Percentiles rank a stretch among this genome's conserved stretches.
phyloP scores from a whole-genome alignment of 1,140 invertebrate genomes.

The Solen grandis region DNA sequence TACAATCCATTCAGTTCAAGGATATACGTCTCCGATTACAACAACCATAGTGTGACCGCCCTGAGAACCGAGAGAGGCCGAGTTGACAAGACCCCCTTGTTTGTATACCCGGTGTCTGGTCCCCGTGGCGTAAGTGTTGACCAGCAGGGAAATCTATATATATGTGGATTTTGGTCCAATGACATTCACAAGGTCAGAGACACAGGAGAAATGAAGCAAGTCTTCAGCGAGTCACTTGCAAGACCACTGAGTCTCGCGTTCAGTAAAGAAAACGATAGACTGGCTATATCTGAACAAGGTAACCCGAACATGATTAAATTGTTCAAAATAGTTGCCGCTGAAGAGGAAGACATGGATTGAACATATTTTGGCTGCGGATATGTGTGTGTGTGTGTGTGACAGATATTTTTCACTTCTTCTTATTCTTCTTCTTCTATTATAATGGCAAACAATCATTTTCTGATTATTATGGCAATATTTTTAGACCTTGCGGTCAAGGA shows the following conservation, averaged over 20 bases:
- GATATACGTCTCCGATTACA: slow-evolving; percentile 50
- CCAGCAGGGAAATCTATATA: slow-evolving; percentile 27
- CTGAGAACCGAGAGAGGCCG: slow-evolving; percentile 32
- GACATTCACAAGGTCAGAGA: slow-evolving; percentile 52
- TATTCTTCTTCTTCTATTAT: too few species aligned
- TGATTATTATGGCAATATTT: too few species aligned
- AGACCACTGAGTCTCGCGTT: slow-evolving; percentile 35
- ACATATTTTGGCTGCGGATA: too few species aligned
- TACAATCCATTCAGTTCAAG: slow-evolving; percentile 26
- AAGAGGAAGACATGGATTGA: slow-evolving; percentile 8
- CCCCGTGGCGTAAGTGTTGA: slow-evolving; percentile 43
- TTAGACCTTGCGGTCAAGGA: too few species aligned
- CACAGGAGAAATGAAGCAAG: slow-evolving; percentile 31
- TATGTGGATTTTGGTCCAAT: slow-evolving; percentile 51
- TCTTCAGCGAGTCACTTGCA: slow-evolving; percentile 32
- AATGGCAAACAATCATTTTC: too few species aligned
- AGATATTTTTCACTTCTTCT: too few species aligned
- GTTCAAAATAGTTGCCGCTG: slow-evolving; percentile 33
- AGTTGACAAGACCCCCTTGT: slow-evolving; percentile 36
- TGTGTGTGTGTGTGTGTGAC: too few species aligned
- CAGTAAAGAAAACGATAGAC: slow-evolving; percentile 11
- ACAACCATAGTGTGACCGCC: slow-evolving; percentile 49
- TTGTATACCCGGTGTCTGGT: slow-evolving; percentile 48
- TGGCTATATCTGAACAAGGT: slow-evolving; percentile 49
- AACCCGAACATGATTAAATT: slow-evolving; percentile 49